A percentile compares a stretch with the other conserved stretches of the same genome.
Conservation (phyloP, 1,140 invertebrate genomes). For the Tetramorium simillimum region DNA sequence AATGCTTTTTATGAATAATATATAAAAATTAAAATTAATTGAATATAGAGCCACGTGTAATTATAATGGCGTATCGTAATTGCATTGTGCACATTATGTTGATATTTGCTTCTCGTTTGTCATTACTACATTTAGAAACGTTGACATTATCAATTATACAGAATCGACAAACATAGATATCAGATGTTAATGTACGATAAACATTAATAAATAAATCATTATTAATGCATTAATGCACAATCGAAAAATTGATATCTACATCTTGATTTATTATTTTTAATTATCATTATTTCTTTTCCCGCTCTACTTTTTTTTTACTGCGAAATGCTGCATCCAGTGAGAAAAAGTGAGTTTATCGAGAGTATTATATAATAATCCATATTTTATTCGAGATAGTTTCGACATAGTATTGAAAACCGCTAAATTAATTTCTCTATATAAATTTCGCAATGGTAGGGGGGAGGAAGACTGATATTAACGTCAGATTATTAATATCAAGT, state of each 20-base stretch:
- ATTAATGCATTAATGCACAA: slow-evolving; percentile 1
- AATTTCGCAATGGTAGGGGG: not conserved
- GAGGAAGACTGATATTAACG: not conserved
- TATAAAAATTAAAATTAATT: not conserved
- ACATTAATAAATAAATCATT: not conserved
- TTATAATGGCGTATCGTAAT: not conserved
- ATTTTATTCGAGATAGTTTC: not conserved
- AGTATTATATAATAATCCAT: not conserved
- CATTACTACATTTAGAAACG: slow-evolving; percentile 2
- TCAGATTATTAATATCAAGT: slow-evolving; percentile 36
- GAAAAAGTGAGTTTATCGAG: not conserved
- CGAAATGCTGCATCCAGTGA: not conserved
- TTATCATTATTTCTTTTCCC: not conserved
- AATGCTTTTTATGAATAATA: not conserved
- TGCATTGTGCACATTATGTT: not conserved
- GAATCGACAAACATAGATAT: not conserved
- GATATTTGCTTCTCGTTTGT: not conserved
- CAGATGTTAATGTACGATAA: not conserved
- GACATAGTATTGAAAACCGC: not conserved
- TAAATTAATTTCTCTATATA: not conserved
- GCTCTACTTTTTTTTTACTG: not conserved
- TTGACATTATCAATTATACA: not conserved
- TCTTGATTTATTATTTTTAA: not conserved
- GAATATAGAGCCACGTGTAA: not conserved
- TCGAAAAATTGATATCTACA: not conserved